Evolutionary conservation across 1,140 invertebrate species (phyloP), one percentile per base, ranked within the genome.

Genomic region (Vanessa tameamea): DNA sequence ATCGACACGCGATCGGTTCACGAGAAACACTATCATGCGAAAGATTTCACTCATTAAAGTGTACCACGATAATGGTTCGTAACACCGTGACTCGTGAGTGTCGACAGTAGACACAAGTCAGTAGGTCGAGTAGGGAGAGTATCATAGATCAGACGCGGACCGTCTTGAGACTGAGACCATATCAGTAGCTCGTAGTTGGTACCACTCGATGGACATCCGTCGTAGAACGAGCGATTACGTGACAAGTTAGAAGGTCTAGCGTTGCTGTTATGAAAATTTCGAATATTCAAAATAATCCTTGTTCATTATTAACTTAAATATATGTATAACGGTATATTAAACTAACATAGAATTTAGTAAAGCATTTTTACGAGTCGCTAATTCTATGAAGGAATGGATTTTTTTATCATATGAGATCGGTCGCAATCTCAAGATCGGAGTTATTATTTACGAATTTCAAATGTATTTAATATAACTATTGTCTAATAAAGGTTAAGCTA

Each of bases 121-220:
- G 86, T 89, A 89, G 88, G 81, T 90, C 87, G 88, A 87, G 83
- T 89, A 91, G 89, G 89, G 85, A 89, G 81, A 87, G 85, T 90
- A 92, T 87, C 82, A 87, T 90, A 89, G 89, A 86, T 83, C 88
- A 88, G 88, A 86, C 87, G 90, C 78, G 87, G 87, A 90, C 83
- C 86, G 88, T 92, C 90, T 92, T 90, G 90, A 92, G 90, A 92
- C 90, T 92, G 90, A 90, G 88, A 84, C 90, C 90, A 90, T 92
- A 92, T 90, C 90, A 92, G 84, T 89, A 87, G 83, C 84, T 87
- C 82, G 87, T 87, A 85, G 69, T 61, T 71, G 72, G 77, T 65
- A 81, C 69, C 76, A 77, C 80, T 85, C 78, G 84, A 80, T 83
- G 80, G 82, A 76, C 64, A 79, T 89, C 84, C 89, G 83, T 88